Evolutionary conservation across 1,140 invertebrate genomes (phyloP).

Genomic region (Polypedilum pembai): DNA sequence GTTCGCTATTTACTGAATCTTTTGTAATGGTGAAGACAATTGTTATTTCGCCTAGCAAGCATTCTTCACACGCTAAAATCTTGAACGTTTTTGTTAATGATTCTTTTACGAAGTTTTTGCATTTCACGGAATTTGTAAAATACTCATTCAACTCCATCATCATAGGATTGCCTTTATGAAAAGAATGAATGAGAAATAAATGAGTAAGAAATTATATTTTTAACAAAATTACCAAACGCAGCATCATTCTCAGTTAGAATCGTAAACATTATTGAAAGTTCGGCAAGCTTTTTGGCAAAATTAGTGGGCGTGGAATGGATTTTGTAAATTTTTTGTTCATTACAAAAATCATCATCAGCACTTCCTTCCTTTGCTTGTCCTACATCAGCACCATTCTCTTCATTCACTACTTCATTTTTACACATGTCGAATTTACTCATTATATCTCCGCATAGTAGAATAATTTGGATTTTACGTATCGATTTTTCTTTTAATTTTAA

Average conservation of each 20-base stretch:
- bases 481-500: neutral
- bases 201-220: neutral
- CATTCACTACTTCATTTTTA: neutral
- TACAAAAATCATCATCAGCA: neutral
- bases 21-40: neutral
- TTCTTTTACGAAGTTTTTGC: neutral
- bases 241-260: neutral
- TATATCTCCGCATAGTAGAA: neutral
- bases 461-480: neutral
- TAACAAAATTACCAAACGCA: neutral
- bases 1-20: neutral
- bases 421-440: neutral
- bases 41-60: neutral
- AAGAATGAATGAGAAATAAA: neutral
- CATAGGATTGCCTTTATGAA: neutral
- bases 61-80: neutral
- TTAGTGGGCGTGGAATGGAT: neutral
- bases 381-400: neutral
- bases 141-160: neutral
- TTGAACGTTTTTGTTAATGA: neutral
- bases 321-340: neutral
- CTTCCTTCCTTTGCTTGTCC: neutral
- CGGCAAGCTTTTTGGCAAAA: neutral
- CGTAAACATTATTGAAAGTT: neutral
- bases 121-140: neutral